Percentiles rank a stretch among this genome's conserved stretches.
Conservation (phyloP, 2,113 vertebrate species). For the Boulengeromyrus knoepffleri region DNA sequence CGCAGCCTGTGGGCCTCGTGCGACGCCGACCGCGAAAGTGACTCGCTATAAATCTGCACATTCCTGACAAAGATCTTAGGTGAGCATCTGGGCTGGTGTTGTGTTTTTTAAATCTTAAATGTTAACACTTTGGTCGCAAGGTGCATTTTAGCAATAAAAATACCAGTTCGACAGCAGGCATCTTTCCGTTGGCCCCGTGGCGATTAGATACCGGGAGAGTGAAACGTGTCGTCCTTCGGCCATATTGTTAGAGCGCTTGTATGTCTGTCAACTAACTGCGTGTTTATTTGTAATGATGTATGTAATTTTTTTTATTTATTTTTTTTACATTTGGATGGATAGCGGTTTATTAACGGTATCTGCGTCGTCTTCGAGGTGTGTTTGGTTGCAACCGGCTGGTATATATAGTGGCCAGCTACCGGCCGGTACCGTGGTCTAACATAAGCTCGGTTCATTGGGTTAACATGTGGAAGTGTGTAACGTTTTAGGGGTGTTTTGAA, state of each 20-base stretch:
- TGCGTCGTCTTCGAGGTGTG: background rate
- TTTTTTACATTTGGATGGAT: background rate
- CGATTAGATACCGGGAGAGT: background rate
- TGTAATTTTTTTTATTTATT: no score
- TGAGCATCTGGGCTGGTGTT: background rate
- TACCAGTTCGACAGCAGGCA: background rate
- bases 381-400: background rate
- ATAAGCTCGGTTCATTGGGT: background rate
- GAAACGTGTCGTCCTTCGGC: background rate
- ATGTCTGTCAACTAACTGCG: background rate
- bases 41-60: background rate
- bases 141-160: background rate
- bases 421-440: background rate
- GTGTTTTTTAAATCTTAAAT: background rate
- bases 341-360: background rate
- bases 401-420: no score
- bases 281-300: background rate
- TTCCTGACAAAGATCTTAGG: background rate
- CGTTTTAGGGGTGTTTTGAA: background rate
- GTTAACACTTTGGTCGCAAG: background rate
- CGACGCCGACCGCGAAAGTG: background rate
- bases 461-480: background rate
- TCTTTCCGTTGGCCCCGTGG: background rate
- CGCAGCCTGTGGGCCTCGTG: background rate
- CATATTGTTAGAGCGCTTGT: background rate